Evolutionary conservation across 2,797 vertebrate genomes (phyloP).

Genomic region (Melanotaenia trifasciata): DNA sequence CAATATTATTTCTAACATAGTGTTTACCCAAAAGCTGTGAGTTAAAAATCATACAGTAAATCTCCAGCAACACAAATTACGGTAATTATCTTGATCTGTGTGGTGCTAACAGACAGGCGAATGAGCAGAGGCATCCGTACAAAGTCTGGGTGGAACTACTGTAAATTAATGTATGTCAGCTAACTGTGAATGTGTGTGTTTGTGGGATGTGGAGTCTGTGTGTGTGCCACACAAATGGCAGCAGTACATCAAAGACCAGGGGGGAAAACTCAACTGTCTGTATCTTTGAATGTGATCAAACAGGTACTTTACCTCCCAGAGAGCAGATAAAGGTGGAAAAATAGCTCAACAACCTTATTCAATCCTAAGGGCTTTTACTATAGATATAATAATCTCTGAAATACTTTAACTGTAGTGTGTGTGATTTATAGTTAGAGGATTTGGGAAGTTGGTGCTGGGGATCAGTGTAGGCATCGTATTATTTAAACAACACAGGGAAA

Average conservation of each 20-base stretch:
- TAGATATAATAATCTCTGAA: conserved; percentile 64
- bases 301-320: conserved; percentile 65
- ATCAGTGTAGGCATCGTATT: not conserved
- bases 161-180: conserved; percentile 42
- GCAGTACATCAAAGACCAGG: conserved; percentile 58
- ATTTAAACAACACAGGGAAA: conserved; percentile 20
- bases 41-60: not conserved
- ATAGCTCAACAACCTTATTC: conserved; percentile 10
- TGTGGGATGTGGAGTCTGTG: conserved; percentile 27
- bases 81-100: conserved; percentile 10
- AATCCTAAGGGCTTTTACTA: conserved; percentile 43
- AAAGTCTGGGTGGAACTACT: conserved; percentile 39
- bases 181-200: conserved; percentile 20
- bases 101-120: conserved; percentile 4
- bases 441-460: conserved; percentile 8
- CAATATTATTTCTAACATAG: not conserved
- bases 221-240: conserved; percentile 32
- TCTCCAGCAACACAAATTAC: conserved; percentile 15
- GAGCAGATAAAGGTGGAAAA: conserved; percentile 48
- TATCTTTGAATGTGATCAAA: conserved; percentile 37
- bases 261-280: conserved; percentile 48
- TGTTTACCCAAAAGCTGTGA: not conserved
- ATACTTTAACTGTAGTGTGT: conserved; percentile 36
- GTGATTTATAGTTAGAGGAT: conserved; percentile 54
- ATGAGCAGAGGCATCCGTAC: conserved; percentile 14